These are phyloP conservation scores for Dendroctonus valens DNA, from an alignment of 1,140 invertebrate species.

Conservation along the genomic window DNA sequence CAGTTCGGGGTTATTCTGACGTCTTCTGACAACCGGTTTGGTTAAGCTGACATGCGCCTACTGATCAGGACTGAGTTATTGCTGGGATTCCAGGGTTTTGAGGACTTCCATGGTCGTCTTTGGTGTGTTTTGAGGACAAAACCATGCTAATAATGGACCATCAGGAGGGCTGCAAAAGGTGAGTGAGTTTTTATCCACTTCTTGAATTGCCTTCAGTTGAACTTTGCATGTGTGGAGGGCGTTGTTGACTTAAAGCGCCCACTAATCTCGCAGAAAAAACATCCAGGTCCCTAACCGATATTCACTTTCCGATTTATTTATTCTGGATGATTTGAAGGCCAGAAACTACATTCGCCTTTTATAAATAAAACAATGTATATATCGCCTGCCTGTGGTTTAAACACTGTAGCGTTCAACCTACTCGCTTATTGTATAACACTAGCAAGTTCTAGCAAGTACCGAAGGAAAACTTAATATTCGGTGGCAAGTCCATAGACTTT, in stretches of 20 bases:
- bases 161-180: too few relatives aligned
- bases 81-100: not conserved
- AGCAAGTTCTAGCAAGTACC: not conserved
- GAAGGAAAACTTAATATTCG: not conserved
- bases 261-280: not conserved
- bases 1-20: not conserved
- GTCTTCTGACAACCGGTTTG: not conserved
- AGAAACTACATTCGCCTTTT: constrained; percentile 9
- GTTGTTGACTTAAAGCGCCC: not conserved
- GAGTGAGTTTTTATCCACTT: too few relatives aligned
- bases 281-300: not conserved
- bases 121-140: too few relatives aligned
- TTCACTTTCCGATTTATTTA: constrained; percentile 1
- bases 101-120: too few relatives aligned
- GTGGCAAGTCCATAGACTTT: not conserved
- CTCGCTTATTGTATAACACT: not conserved
- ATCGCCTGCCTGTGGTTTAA: not conserved
- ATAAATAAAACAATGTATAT: constrained; percentile 14
- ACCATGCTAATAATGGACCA: too few relatives aligned
- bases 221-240: not conserved
- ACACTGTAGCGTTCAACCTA: not conserved
- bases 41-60: not conserved
- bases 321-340: constrained; percentile 3
- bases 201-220: too few relatives aligned
- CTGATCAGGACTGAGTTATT: not conserved